A percentile compares a stretch with the other conserved stretches of the same genome.
phyloP scores from a whole-genome alignment of 2,797 vertebrate species.

The Galaxias olidus region DNA sequence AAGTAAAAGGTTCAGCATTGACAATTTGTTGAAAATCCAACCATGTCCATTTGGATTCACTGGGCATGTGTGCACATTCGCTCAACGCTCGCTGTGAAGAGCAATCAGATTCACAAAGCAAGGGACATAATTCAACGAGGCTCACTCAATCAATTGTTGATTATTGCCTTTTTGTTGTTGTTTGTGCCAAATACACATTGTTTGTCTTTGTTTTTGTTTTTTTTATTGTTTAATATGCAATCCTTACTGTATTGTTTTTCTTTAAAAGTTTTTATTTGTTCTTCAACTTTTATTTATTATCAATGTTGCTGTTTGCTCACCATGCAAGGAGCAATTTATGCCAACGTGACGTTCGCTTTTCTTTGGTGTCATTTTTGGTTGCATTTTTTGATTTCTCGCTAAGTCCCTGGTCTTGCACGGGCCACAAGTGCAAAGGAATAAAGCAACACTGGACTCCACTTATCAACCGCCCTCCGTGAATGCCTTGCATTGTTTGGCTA shows the following conservation, averaged over 20 bases:
- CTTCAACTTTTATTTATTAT: conserved; percentile 81
- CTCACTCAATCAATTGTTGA: conserved; percentile 70
- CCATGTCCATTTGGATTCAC: conserved; percentile 46
- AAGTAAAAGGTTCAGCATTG: conserved; percentile 52
- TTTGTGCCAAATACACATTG: conserved; percentile 78
- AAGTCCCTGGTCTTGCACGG: conserved; percentile 70
- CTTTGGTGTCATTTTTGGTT: conserved; percentile 63
- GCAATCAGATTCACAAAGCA: conserved; percentile 81
- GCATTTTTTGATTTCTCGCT: conserved; percentile 75
- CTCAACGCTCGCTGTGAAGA: conserved; percentile 75
- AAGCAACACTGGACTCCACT: conserved; percentile 79
- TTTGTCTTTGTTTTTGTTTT: conserved; percentile 62
- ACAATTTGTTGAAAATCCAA: conserved; percentile 47
- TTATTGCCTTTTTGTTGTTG: conserved; percentile 65
- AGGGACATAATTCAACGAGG: conserved; percentile 65
- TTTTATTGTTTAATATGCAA: conserved; percentile 75
- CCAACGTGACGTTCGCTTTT: conserved; percentile 75
- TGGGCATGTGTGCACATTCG: conserved; percentile 58
- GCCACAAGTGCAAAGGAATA: conserved; percentile 73
- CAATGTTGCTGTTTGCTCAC: conserved; percentile 78
- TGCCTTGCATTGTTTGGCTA: conserved; percentile 52
- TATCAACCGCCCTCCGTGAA: conserved; percentile 63
- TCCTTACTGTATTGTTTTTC: conserved; percentile 71
- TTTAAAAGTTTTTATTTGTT: conserved; percentile 68
- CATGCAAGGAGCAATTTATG: conserved; percentile 76